Evolutionary conservation across 2,113 vertebrate species (phyloP), one percentile per base, ranked within the genome.

Genomic region (Cryptomyrus ogoouensis): DNA sequence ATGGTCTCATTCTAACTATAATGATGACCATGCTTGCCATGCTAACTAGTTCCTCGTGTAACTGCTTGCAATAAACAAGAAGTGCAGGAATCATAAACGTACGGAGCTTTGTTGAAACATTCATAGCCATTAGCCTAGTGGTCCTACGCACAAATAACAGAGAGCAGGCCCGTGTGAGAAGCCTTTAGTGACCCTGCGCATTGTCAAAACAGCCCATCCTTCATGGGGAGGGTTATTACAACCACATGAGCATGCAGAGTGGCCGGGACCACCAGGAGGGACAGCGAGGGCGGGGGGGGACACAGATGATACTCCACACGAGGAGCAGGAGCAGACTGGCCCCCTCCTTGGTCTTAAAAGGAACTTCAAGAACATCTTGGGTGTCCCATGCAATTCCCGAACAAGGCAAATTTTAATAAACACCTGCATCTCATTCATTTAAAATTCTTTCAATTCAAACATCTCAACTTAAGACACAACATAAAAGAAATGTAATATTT

Each of bases 181-280:
- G n/a, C 44, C 88, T 49, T 31, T 44, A 27, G 39, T 88, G 88
- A 88, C 56, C 66, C 27, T 52, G 66, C 5, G 27, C 62, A 47
- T 49, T 74, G 62, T 80, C 74, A 49, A 77, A 80, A 47, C 44
- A 77, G 39, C 56, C 87, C 87, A n/a, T 62, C n/a, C 39, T 62
- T 66, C 53, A 24, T n/a, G 12, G 52, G 39, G 58, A 62, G 24
- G 44, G 39, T 88, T 66, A 88, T 88, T 66, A 21, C 62, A 77
- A 89, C 70, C 88, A 89, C 49, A 89, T 83, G 70, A 83, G 74
- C 21, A 6, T 19, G 9, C n/a, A 50, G 74, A 39, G 74, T 80
- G 74, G 35, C 35, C 17, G 74, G 15, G 74, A 80, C 35, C 74
- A 80, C 74, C 74, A 42, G 35, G 70, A 39, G 35, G 35, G 35